These are phyloP conservation scores for Agonum fuliginosum DNA, from an alignment of 2,888 invertebrate species.

Conservation along the genomic window DNA sequence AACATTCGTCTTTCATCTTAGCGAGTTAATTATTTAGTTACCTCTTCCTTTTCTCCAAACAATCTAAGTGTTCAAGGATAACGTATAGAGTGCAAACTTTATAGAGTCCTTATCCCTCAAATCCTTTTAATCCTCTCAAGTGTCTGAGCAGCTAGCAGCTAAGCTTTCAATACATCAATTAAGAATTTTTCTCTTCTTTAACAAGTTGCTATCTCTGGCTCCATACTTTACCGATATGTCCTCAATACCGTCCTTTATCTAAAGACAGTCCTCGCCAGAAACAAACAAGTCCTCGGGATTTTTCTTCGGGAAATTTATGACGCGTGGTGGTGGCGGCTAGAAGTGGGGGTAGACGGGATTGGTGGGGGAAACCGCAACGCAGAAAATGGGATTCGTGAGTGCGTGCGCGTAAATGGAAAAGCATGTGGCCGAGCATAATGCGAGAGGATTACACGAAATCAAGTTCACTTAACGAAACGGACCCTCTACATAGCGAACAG, in stretches of 20 bases:
- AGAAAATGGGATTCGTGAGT: slow-evolving; percentile 30
- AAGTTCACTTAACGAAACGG: slow-evolving; percentile 57
- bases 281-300: slow-evolving; percentile 16
- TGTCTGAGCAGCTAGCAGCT: no score
- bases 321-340: neutral
- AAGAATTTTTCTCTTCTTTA: slow-evolving; percentile 28
- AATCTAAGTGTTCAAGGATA: no score
- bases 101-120: neutral
- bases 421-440: slow-evolving; percentile 52
- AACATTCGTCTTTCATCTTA: no score
- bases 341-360: neutral
- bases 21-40: no score
- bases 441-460: slow-evolving; percentile 54
- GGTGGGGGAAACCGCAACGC: slow-evolving; percentile 9
- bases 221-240: slow-evolving; percentile 30
- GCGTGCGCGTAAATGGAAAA: slow-evolving; percentile 50
- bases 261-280: slow-evolving; percentile 13
- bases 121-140: slow-evolving; percentile 5
- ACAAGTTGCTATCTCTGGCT: slow-evolving; percentile 16
- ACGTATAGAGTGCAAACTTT: neutral
- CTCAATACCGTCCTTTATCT: slow-evolving; percentile 25
- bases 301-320: neutral
- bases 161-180: slow-evolving; percentile 23
- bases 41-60: neutral
- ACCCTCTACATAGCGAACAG: slow-evolving; percentile 6